Evolutionary conservation across 2,113 vertebrate genomes (phyloP), one percentile per base, ranked within the genome.

Genomic region (Otolemur garnettii): DNA sequence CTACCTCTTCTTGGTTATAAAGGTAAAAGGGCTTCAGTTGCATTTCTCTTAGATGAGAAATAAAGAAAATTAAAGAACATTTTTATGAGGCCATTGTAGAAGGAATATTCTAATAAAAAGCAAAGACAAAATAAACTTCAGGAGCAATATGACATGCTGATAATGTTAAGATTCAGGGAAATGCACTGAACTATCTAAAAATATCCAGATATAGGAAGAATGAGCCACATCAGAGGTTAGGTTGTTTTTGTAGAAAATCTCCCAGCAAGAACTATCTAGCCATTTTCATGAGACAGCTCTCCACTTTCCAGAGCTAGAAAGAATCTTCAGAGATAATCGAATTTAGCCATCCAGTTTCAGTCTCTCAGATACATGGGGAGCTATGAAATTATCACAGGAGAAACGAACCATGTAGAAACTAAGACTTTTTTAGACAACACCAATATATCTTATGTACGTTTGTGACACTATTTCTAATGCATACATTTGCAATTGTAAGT

Each of bases 161-260:
- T 45, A 69, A 78, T 74, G 81, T 93, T 72, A 94, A 60, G 11
- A 97, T 55, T 78, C 8, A 85, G 38, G 12, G 17, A 87, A 93
- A 95, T 77, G 4, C 78, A 10, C 15, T 89, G 14, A 42, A 21
- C 75, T 93, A 87, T 93, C 66, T 80, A 88, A 89, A 94, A 94
- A 28, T 69, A 69, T 87, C 68, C 38, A 82, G 75, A 82, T 30
- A 42, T 19, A 88, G 45, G 80, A 97, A 92, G 38, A 13, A 81
- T 78, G 19, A 81, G 19, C 15, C 26, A n/a, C 95, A 38, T 69
- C 74, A 80, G 18, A 91, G 9, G 50, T 55, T 55, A 6, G 1
- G 3, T 5, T 69, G 0, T 30, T 74, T 60, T 92, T 71, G 45
- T 35, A 94, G n/a, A 94, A 75, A 62, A 19, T 59, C 22, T 84